Evolutionary conservation across 2,797 vertebrate species (phyloP).

Genomic region (Chrosomus eos): DNA sequence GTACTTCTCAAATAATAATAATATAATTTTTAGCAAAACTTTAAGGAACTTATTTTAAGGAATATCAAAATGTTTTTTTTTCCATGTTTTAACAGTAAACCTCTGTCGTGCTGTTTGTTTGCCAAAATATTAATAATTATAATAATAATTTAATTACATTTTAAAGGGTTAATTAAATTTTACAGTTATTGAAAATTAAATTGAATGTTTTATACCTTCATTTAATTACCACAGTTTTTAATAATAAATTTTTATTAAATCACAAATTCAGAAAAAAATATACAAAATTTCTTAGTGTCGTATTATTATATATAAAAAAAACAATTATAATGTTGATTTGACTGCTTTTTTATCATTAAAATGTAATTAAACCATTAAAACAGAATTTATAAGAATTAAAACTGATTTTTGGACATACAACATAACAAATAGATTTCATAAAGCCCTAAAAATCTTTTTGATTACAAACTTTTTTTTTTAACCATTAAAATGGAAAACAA

Average conservation of each 20-base stretch:
- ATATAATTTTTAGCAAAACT: not conserved
- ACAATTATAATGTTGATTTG: too few relatives aligned
- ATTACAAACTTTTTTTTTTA: not conserved
- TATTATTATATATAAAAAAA: not conserved
- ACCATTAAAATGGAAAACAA: not conserved
- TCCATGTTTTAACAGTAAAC: not conserved
- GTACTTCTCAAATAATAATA: not conserved
- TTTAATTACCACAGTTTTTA: not conserved
- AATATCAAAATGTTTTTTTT: not conserved
- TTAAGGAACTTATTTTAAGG: not conserved
- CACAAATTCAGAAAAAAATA: not conserved
- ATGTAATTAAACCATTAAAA: not conserved
- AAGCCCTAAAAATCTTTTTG: not conserved
- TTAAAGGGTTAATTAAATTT: not conserved
- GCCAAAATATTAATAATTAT: not conserved
- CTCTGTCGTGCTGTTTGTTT: not conserved
- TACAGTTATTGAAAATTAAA: too few relatives aligned
- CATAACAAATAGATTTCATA: not conserved
- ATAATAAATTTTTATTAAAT: not conserved
- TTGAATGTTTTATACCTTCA: not conserved
- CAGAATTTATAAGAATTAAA: not conserved
- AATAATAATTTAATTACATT: not conserved
- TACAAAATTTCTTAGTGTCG: not conserved
- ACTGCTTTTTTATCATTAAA: not conserved
- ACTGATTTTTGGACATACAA: not conserved